Conservation (phyloP, 1,140 invertebrate species). For the Zaprionus tsacasi region DNA sequence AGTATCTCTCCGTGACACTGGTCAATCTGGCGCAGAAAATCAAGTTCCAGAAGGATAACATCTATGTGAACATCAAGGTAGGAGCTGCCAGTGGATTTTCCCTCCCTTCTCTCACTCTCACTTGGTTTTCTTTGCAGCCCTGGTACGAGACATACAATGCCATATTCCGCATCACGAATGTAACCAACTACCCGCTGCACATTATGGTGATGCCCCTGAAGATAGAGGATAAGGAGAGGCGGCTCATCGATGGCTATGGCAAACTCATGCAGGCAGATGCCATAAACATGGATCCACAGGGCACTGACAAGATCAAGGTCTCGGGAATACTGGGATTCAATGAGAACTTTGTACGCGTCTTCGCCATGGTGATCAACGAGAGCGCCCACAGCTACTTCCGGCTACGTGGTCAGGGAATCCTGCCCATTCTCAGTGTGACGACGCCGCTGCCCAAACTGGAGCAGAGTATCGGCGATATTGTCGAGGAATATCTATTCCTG, state of each 20-base stretch:
- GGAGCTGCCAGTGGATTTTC: not conserved
- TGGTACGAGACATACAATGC: constrained; percentile 68
- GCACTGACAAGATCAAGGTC: constrained; percentile 36
- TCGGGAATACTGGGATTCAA: constrained; percentile 64
- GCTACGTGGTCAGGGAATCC: constrained; percentile 66
- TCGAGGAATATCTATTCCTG: constrained; percentile 61
- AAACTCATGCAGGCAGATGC: constrained; percentile 44
- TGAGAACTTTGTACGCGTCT: constrained; percentile 58
- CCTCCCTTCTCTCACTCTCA: not conserved
- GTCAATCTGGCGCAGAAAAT: constrained; percentile 64
- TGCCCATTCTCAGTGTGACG: constrained; percentile 63
- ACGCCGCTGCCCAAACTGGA: constrained; percentile 29
- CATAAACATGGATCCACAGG: constrained; percentile 38
- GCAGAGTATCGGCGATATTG: constrained; percentile 34
- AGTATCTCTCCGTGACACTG: constrained; percentile 52
- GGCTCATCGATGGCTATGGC: constrained; percentile 50
- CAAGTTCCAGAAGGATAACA: constrained; percentile 52
- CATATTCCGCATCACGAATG: constrained; percentile 45
- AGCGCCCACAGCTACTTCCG: constrained; percentile 49
- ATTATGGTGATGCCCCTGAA: constrained; percentile 28
- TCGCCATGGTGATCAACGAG: constrained; percentile 57
- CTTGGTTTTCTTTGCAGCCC: constrained; percentile 43
- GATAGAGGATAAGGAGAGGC: constrained; percentile 1
- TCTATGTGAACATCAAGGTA: constrained; percentile 68
- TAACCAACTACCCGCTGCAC: constrained; percentile 59